Percentiles rank a stretch among this genome's conserved stretches.
Evolutionary conservation across 2,113 vertebrate species (phyloP).

Genomic region (Ondatra zibethicus): DNA sequence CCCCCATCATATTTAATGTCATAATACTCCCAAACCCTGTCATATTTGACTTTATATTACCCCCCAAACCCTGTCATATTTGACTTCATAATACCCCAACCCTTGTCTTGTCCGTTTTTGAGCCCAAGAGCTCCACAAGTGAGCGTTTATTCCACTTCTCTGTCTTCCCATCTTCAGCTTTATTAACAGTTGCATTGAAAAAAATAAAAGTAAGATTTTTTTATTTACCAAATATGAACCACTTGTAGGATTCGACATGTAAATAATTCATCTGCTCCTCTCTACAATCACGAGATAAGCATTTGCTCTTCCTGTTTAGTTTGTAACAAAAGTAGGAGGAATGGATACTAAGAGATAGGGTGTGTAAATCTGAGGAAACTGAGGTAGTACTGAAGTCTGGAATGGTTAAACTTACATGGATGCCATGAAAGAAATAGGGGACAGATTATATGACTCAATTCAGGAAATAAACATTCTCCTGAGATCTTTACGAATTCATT

Average conservation of each 20-base stretch:
- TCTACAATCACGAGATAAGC: neutral
- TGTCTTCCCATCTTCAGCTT: neutral
- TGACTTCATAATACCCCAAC: neutral
- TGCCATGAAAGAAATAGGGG: neutral
- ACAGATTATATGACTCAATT: neutral
- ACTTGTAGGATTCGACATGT: neutral
- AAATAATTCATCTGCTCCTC: neutral
- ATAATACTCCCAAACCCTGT: too few species aligned
- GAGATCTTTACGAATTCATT: neutral
- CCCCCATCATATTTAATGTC: neutral
- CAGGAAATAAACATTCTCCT: neutral
- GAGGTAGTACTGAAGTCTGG: neutral
- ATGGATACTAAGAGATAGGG: neutral
- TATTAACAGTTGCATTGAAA: neutral
- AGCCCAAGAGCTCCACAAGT: neutral
- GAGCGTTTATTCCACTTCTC: neutral
- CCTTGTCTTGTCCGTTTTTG: neutral
- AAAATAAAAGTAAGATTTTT: neutral
- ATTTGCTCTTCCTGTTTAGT: neutral
- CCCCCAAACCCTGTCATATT: neutral
- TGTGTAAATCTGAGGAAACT: neutral
- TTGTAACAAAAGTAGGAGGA: conserved; percentile 13
- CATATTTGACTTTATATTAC: neutral
- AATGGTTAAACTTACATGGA: neutral
- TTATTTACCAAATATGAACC: neutral